phyloP scores from a whole-genome alignment of 2,888 invertebrate genomes.

The Selenia dentaria region DNA sequence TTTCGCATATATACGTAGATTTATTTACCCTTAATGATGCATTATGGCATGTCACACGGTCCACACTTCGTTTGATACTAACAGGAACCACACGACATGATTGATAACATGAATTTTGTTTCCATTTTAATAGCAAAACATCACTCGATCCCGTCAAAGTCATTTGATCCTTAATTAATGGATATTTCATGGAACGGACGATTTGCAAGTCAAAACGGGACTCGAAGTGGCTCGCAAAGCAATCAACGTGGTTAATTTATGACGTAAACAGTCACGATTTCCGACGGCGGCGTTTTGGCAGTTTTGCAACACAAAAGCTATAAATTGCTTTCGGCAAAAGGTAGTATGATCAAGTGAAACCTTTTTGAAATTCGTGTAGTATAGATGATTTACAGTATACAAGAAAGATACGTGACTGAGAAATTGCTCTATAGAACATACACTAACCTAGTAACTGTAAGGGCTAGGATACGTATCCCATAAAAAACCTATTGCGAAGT shows the following conservation, averaged over 20 bases:
- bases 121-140: slow-evolving; percentile 22
- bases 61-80: too few relatives aligned
- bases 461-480: too few relatives aligned
- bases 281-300: slow-evolving; percentile 32
- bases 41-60: too few relatives aligned
- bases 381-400: too few relatives aligned
- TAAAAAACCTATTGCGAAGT: too few relatives aligned
- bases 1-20: too few relatives aligned
- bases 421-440: too few relatives aligned
- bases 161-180: slow-evolving; percentile 37
- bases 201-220: slow-evolving; percentile 38
- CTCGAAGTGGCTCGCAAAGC: slow-evolving; percentile 40
- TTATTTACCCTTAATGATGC: too few relatives aligned
- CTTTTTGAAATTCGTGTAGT: too few relatives aligned
- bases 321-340: slow-evolving; percentile 43
- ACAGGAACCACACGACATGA: slow-evolving; percentile 5
- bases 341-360: neutral
- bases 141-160: slow-evolving; percentile 31
- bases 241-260: slow-evolving; percentile 52
- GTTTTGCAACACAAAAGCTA: slow-evolving; percentile 44
- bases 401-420: too few relatives aligned
- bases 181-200: slow-evolving; percentile 37
- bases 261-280: slow-evolving; percentile 47
- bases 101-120: slow-evolving; percentile 24
- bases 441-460: too few relatives aligned